Percentiles rank a stretch among this genome's conserved stretches.
These are phyloP conservation scores for Dryomyza anilis DNA, from an alignment of 2,888 invertebrate species.

Conservation along the genomic window DNA sequence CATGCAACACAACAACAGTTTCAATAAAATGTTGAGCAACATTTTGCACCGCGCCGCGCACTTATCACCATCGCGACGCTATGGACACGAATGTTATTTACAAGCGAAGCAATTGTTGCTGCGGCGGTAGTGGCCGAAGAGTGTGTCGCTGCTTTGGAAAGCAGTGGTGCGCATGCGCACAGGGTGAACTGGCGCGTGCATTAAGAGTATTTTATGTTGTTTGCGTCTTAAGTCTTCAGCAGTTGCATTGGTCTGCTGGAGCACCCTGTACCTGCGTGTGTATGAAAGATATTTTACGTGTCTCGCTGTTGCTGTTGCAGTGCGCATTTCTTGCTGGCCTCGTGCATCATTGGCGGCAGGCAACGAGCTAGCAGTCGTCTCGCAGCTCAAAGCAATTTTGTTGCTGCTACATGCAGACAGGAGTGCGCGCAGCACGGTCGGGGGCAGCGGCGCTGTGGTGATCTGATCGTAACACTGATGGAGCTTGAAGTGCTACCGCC, in stretches of 20 bases:
- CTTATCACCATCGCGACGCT: too few species aligned
- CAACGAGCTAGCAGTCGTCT: not conserved
- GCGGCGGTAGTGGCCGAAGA: not conserved
- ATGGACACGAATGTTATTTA: too few species aligned
- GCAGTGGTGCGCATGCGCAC: not conserved
- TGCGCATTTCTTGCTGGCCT: conserved; percentile 5
- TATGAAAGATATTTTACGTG: not conserved
- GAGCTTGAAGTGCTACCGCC: not conserved
- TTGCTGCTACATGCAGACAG: conserved; percentile 18
- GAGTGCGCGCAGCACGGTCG: conserved; percentile 5
- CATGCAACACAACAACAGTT: too few species aligned
- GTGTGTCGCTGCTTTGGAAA: not conserved
- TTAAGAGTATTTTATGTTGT: not conserved
- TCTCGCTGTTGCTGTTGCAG: too few species aligned
- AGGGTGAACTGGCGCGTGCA: not conserved
- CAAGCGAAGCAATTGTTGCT: not conserved
- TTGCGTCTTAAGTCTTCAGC: conserved; percentile 9
- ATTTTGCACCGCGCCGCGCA: too few species aligned
- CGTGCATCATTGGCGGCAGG: conserved; percentile 15
- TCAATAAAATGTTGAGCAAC: too few species aligned
- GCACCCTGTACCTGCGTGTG: conserved; percentile 14
- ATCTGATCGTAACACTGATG: not conserved
- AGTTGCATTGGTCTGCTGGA: not conserved
- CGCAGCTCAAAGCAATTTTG: too few species aligned
- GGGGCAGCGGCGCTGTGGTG: conserved; percentile 2